Base-by-base conservation (phyloP, 2,888 invertebrate genomes). In the Drosophila borborema region DNA sequence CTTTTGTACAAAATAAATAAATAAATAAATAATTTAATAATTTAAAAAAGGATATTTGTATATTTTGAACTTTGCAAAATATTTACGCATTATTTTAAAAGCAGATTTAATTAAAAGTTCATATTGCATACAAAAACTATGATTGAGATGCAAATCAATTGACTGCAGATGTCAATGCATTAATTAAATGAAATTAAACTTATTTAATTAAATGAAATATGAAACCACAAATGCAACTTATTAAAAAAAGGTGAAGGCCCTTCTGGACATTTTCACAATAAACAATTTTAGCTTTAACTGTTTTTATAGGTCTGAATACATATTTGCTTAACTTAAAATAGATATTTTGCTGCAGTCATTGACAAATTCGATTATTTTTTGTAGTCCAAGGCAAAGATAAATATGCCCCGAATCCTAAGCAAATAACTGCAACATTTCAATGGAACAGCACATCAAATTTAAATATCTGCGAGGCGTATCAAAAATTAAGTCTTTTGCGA, bases 331-430 rank as follows among this genome's bases (percentile, higher is more conserved):
- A 18, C 18, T 0, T 4, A 10, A 12, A 36, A 7, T 12, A 4
- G 10, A 46, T 23, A n/a, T n/a, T n/a, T n/a, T n/a, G n/a, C n/a
- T n/a, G n/a, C n/a, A n/a, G n/a, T n/a, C n/a, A n/a, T n/a, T n/a
- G n/a, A n/a, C 9, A 23, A 48, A 55, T 64, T 14, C 2, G 18
- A 58, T 41, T 43, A 10, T 5, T 16, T 20, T 60, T 31, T 40
- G 34, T 20, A 36, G 12, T 53, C 20, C n/a, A 6, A n/a, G 43
- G 34, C 40, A 31, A 40, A 10, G 12, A 28, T 6, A 59, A 59
- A 41, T 20, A 34, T 48, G 20, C 10, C n/a, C 40, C 5, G 14
- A 54, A 31, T 66, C 80, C 68, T 76, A 66, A 64, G 8, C 20
- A 72, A 76, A 72, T 58, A 81, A 20, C 55, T 34, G 34, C 38